A percentile compares a stretch with the other conserved stretches of the same genome.
phyloP scores from a whole-genome alignment of 2,888 invertebrate genomes.

The Gryllus longicercus region DNA sequence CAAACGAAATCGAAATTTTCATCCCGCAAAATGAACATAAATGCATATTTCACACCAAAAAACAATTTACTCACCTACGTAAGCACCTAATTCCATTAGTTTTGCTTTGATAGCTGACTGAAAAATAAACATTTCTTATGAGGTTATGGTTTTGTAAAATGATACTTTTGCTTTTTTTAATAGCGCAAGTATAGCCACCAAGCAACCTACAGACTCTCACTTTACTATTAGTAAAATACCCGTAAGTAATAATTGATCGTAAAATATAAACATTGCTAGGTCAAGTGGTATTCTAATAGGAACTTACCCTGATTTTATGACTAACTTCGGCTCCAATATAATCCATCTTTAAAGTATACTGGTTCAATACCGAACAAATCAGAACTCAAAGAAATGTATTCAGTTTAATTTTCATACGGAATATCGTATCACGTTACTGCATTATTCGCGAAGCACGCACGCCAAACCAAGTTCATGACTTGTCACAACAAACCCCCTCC shows the following conservation, averaged over 20 bases:
- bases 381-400: no score
- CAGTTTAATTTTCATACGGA: no score
- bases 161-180: no score
- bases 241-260: no score
- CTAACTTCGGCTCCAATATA: slow-evolving; percentile 80
- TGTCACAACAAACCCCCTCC: not conserved
- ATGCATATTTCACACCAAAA: slow-evolving; percentile 32
- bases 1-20: not conserved
- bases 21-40: no score
- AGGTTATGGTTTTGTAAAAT: slow-evolving; percentile 27
- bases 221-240: no score
- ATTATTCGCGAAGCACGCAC: not conserved
- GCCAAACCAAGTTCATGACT: not conserved
- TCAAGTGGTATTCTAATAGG: no score
- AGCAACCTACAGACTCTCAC: no score
- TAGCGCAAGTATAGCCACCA: no score
- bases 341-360: slow-evolving; percentile 58
- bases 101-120: slow-evolving; percentile 96
- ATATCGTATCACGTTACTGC: not conserved
- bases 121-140: slow-evolving; percentile 44
- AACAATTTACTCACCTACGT: slow-evolving; percentile 67
- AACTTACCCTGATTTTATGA: slow-evolving; percentile 78
- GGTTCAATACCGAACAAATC: no score
- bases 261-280: no score
- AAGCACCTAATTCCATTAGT: slow-evolving; percentile 87